These are phyloP conservation scores for Nerophis lumbriciformis DNA, from an alignment of 2,113 vertebrate species.

Conservation along the genomic window DNA sequence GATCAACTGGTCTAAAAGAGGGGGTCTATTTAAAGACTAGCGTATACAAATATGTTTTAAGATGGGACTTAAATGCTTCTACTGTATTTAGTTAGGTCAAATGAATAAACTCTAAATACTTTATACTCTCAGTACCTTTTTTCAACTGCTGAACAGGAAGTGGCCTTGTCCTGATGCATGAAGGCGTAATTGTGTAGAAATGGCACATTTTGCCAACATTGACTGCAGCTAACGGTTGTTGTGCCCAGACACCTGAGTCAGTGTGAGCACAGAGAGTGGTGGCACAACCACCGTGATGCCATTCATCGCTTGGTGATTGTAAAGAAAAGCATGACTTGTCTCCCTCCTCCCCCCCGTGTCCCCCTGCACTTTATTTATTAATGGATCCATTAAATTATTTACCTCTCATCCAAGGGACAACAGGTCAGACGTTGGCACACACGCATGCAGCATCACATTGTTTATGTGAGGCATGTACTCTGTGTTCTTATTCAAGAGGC, in stretches of 20 bases:
- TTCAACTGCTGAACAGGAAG: slow-evolving; percentile 62
- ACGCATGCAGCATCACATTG: slow-evolving; percentile 9
- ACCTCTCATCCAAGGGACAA: slow-evolving; percentile 59
- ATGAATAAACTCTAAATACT: slow-evolving; percentile 15
- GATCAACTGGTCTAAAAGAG: no score
- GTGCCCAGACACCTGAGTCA: slow-evolving; percentile 50
- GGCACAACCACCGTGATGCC: slow-evolving; percentile 33
- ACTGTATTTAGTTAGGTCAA: slow-evolving; percentile 12
- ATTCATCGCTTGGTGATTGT: slow-evolving; percentile 53
- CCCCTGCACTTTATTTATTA: slow-evolving; percentile 69
- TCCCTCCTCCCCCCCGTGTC: slow-evolving; percentile 9
- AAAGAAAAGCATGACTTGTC: slow-evolving; percentile 58
- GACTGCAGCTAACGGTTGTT: slow-evolving; percentile 41
- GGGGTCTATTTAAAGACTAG: no score
- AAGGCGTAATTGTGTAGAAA: slow-evolving; percentile 56
- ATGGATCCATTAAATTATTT: slow-evolving; percentile 72
- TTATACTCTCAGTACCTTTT: slow-evolving; percentile 24
- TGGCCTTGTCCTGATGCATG: slow-evolving; percentile 46
- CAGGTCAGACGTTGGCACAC: slow-evolving; percentile 41
- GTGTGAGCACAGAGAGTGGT: slow-evolving; percentile 8
- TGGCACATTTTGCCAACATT: slow-evolving; percentile 48
- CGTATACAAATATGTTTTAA: no score
- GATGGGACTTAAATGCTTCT: no score
- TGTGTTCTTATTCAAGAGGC: not conserved
- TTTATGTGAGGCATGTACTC: slow-evolving; percentile 10